Base-by-base conservation (phyloP, 1,140 invertebrate genomes). In the Druon quercuslanigerum region DNA sequence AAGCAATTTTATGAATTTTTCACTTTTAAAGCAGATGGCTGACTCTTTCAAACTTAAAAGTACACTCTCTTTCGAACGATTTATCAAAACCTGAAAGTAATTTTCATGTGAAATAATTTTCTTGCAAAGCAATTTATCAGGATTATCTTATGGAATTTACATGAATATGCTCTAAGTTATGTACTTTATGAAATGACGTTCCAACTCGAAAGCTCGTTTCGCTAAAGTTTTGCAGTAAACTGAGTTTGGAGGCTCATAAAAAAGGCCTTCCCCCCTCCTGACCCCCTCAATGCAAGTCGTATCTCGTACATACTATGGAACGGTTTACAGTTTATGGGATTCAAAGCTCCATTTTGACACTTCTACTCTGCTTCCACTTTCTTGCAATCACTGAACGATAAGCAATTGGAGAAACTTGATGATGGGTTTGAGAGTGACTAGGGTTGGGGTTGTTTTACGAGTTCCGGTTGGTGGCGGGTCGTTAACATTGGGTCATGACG, bases 201-300 rank as follows among this genome's bases (percentile, higher is more conserved):
- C 57, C 20, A 66, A 66, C 57, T 66, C 57, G 57, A 66, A 66
- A 66, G 57, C 57, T 66, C 57, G 40, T 66, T 66, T 66, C 57
- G 7, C 40, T 33, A 25, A 66, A 66, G 57, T 40, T 66, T 66
- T 13, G 25, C 57, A 66, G 57, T 40, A 33, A 66, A 66, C 40
- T 16, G 57, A 66, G 25, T 66, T 66, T 13, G 40, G 57, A 33
- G 25, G 57, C 12, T 66, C 57, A 33, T 66, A 66, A 66, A 66
- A 60, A 66, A 66, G 20, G 12, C 33, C 57, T 14, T 40, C n/a
- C 40, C 40, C 40, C 8, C 40, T 1, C 40, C 40, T 0, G 40
- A 1, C 40, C 40, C 4, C 40, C 40, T 9, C 5, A 40, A 40
- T 40, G 40, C 57, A 13, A 33, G 57, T 11, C 20, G 20, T 60